These are phyloP conservation scores for Collichthys lucidus DNA, from an alignment of 2,113 vertebrate genomes.

Conservation along the genomic window DNA sequence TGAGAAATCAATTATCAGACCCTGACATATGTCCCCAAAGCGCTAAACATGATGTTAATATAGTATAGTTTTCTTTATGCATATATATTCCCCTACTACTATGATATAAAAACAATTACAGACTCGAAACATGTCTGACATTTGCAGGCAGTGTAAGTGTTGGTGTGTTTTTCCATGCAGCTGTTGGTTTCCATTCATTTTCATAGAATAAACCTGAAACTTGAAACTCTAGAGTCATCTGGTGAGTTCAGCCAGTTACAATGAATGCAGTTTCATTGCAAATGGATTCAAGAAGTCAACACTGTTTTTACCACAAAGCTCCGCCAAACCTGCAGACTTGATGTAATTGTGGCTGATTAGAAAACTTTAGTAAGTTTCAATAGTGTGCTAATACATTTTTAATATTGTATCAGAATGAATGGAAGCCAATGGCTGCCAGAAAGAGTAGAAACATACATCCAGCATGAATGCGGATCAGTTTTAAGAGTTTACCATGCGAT, in stretches of 20 bases:
- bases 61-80: neutral
- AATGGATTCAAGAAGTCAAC: neutral
- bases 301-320: neutral
- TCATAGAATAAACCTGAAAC: neutral
- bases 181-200: neutral
- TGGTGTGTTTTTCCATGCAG: neutral
- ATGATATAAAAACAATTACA: neutral
- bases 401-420: neutral
- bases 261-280: neutral
- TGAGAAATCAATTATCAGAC: neutral
- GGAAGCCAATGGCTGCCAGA: neutral
- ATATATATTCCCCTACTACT: neutral
- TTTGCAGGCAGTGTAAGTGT: neutral
- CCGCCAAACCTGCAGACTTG: neutral
- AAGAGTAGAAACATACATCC: neutral
- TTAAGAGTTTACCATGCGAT: neutral
- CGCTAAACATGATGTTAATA: neutral
- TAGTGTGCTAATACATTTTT: neutral
- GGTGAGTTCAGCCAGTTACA: neutral
- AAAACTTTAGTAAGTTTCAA: neutral
- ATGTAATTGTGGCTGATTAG: neutral
- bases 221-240: neutral
- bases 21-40: neutral
- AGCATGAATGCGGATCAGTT: neutral
- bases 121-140: neutral